These are phyloP conservation scores for Lutraria rhynchaena DNA, from an alignment of 1,140 invertebrate genomes.

Conservation along the genomic window DNA sequence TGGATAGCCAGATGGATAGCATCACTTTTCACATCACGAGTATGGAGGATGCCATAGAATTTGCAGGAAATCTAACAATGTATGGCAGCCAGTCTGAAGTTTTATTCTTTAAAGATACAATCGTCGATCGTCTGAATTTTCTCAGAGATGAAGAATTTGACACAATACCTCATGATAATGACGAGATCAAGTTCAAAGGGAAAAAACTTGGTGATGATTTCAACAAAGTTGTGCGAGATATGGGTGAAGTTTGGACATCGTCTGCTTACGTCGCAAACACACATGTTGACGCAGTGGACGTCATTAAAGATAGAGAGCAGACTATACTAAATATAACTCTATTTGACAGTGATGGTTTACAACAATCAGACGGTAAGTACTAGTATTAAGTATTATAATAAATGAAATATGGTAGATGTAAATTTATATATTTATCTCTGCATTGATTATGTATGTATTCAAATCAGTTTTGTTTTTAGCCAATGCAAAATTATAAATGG, in stretches of 20 bases:
- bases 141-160: conserved; percentile 58
- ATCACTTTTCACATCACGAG: conserved; percentile 47
- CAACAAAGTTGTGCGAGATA: conserved; percentile 36
- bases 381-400: no score
- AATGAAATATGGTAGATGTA: no score
- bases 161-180: conserved; percentile 56
- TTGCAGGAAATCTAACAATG: conserved; percentile 44
- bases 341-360: conserved; percentile 57
- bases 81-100: conserved; percentile 50
- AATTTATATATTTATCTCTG: no score
- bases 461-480: no score
- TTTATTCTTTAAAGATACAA: conserved; percentile 51
- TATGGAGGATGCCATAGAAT: conserved; percentile 56
- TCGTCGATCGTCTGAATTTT: conserved; percentile 45
- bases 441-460: no score
- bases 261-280: conserved; percentile 54
- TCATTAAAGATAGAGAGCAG: conserved; percentile 41
- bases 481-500: no score
- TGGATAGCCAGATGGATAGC: conserved; percentile 50
- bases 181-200: conserved; percentile 53
- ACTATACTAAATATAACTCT: conserved; percentile 47
- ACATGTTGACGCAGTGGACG: conserved; percentile 47
- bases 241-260: conserved; percentile 45
- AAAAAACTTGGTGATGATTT: conserved; percentile 54
- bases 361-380: conserved; percentile 54